Percentiles rank a stretch among this genome's conserved stretches.
phyloP scores from a whole-genome alignment of 2,888 invertebrate species.

The Minunthozetes semirufus region DNA sequence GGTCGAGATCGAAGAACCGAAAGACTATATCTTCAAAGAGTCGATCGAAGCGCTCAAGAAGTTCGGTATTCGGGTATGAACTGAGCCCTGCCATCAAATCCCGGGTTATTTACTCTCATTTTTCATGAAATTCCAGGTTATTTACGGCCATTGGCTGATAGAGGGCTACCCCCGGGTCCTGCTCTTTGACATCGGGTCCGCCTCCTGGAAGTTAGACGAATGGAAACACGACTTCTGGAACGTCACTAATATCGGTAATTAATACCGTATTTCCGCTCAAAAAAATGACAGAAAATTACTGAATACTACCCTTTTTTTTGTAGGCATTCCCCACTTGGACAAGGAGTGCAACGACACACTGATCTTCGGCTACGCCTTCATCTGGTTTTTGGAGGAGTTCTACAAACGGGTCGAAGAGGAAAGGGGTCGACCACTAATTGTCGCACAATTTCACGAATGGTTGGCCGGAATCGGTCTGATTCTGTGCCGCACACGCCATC shows the following conservation, averaged over 20 bases:
- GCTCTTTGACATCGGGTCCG: slow-evolving; percentile 85
- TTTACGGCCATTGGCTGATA: slow-evolving; percentile 97
- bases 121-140: slow-evolving; percentile 44
- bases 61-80: slow-evolving; percentile 73
- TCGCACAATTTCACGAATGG: slow-evolving; percentile 98
- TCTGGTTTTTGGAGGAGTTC: slow-evolving; percentile 82
- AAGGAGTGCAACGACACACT: slow-evolving; percentile 93
- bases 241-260: slow-evolving; percentile 68
- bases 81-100: no score
- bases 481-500: slow-evolving; percentile 68
- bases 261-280: no score
- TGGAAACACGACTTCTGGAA: slow-evolving; percentile 93
- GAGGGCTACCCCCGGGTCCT: slow-evolving; percentile 99
- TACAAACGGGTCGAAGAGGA: slow-evolving; percentile 57
- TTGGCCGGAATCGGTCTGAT: slow-evolving; percentile 93
- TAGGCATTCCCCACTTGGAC: slow-evolving; percentile 72
- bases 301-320: no score
- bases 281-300: no score
- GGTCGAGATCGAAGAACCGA: slow-evolving; percentile 88
- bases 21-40: slow-evolving; percentile 62
- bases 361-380: slow-evolving; percentile 89
- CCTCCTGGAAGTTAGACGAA: slow-evolving; percentile 88
- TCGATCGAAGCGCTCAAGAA: slow-evolving; percentile 72
- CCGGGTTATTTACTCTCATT: no score
- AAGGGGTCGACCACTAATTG: slow-evolving; percentile 60